Evolutionary conservation across 2,797 vertebrate genomes (phyloP), one percentile per base, ranked within the genome.

Genomic region (Pteronotus mesoamericanus): DNA sequence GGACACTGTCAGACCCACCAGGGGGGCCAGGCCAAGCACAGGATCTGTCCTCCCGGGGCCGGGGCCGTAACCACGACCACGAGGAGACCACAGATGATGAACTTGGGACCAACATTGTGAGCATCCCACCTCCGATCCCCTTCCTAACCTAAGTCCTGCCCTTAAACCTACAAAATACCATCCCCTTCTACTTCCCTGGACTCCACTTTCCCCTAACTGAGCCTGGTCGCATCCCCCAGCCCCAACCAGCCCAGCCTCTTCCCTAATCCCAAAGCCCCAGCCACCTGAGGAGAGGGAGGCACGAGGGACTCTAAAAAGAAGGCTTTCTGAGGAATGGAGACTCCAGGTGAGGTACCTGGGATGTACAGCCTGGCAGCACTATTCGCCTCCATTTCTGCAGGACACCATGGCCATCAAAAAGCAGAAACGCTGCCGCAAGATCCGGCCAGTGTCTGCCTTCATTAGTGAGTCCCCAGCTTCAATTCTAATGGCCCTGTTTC

Each of bases 341-440:
- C 68, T 79, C 24, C 79, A 66, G 55, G 24, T 37, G 48, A 88
- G 64, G 48, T 9, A 64, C 44, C 14, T 68, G 12, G 46, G 26
- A 80, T n/a, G 51, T 39, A 69, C 3, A 37, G 24, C 75, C 34
- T 51, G n/a, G 61, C 77, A 93, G 57, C 61, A 42, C 42, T 86
- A 59, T 53, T 82, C 9, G 2, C 77, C 66, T 75, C 97, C 34
- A 3, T 93, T 51, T 92, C 91, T n/a, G 22, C 93, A 99, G 99
- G 99, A 99, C 97, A 99, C 99, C 1, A 99, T 99, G 98, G 99
- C 99, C 86, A 99, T 99, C 94, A 99, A 99, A 97, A 99, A 99
- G 97, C 98, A 98, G 92, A 99, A 99, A 96, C 99, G 99, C 95
- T 99, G 99, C 71, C 98, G 99, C 75, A 98, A 99, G 97, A 99